Percentiles rank a stretch among this genome's conserved stretches.
Conservation (phyloP, 2,113 vertebrate species). For the Eulacestoma nigropectus region DNA sequence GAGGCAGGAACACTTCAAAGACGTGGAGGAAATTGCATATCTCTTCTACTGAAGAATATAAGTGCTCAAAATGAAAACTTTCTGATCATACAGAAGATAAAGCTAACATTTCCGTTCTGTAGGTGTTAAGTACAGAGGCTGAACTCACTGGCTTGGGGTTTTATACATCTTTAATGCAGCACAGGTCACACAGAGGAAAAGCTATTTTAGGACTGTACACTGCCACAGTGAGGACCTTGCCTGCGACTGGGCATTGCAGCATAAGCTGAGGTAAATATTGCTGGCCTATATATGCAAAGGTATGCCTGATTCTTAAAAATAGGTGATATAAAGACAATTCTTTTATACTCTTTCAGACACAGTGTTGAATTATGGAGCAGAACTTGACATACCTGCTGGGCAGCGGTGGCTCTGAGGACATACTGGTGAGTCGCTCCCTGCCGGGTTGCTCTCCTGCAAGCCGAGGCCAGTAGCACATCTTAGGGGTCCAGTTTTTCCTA, state of each 20-base stretch:
- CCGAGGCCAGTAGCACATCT: fast-evolving
- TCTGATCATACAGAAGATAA: background rate
- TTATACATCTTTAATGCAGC: background rate
- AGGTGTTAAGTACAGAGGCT: background rate
- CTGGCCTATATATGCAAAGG: fast-evolving
- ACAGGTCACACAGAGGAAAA: background rate
- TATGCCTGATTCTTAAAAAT: background rate
- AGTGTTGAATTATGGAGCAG: background rate
- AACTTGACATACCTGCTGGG: background rate
- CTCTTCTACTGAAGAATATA: background rate
- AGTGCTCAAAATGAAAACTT: background rate
- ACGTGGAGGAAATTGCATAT: fast-evolving
- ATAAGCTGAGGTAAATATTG: background rate
- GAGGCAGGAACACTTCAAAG: background rate
- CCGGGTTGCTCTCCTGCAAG: background rate
- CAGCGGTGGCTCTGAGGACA: background rate
- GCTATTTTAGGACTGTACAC: background rate
- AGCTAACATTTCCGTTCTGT: background rate
- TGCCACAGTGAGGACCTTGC: background rate
- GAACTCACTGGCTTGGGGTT: background rate
- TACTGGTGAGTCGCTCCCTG: background rate
- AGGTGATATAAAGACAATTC: fast-evolving
- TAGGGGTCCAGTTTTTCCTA: background rate
- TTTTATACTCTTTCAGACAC: background rate
- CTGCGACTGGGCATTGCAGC: background rate